Base-by-base conservation (phyloP, 2,888 invertebrate species). In the Aspidiotus destructor region DNA sequence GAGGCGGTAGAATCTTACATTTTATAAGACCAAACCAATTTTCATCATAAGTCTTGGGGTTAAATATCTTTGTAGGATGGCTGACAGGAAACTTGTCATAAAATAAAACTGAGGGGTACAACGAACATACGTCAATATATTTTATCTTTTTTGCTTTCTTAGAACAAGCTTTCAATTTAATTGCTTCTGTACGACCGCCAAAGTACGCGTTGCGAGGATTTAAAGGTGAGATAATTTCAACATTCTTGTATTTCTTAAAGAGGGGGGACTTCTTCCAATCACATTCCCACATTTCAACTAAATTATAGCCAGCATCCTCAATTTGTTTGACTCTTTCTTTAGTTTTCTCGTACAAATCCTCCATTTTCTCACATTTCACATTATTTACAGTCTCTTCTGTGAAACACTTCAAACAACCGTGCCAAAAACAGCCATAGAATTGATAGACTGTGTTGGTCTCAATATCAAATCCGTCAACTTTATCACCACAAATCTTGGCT, bases 101-200 rank as follows among this genome's bases (percentile, higher is more conserved):
- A 11, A 15, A 15, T 15, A 11, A 15, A 5, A 52, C n/a, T 11
- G n/a, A 52, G 1, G 52, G 52, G 52, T 52, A 52, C 52, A 52
- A n/a, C n/a, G 52, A 52, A 5, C 52, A 52, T 5, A 52, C 52
- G n/a, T 52, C 52, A 63, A 73, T 71, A 69, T 52, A 52, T 13
- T n/a, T 11, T 52, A 52, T 52, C 1, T 13, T n/a, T 52, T 52
- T 52, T 52, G 3, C 52, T 15, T 58, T 58, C 6, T 8, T 41
- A 42, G 17, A 11, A 7, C 17, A 6, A 15, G 17, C 17, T 53
- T 61, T 69, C 68, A 73, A 70, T 67, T 72, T 72, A 57, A 69
- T 67, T 16, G 71, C 72, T 64, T 73, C 72, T 5, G 72, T 73
- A 70, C 72, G 69, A 41, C 73, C 72, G 0, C 73, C 72, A 68